Percentiles rank a stretch among this genome's conserved stretches.
Evolutionary conservation across 2,888 invertebrate species (phyloP).

Genomic region (Eudemis profundana): DNA sequence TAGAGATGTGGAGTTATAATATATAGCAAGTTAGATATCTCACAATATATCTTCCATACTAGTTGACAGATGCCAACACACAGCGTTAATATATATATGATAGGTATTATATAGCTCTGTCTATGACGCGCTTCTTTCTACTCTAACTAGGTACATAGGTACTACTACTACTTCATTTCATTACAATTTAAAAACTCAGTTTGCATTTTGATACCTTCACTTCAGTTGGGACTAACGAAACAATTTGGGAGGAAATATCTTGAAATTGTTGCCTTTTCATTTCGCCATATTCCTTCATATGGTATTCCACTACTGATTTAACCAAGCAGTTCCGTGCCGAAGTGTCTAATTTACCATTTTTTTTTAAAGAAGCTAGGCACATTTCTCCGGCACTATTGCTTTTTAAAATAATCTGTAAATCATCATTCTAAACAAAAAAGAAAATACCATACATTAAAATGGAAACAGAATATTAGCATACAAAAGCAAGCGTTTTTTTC

Average conservation of each 20-base stretch:
- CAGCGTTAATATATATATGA: no score
- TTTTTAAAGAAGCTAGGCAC: conserved; percentile 9
- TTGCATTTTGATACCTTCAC: conserved; percentile 6
- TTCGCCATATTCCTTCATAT: conserved; percentile 4
- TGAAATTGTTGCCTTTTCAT: conserved; percentile 5
- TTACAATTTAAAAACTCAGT: no score
- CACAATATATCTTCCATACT: no score
- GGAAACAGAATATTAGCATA: conserved; percentile 3
- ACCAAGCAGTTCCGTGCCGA: conserved; percentile 1
- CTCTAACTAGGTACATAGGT: no score
- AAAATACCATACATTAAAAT: not conserved
- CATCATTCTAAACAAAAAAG: conserved; percentile 9
- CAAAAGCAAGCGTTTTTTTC: no score
- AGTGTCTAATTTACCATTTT: conserved; percentile 13
- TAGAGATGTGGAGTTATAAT: no score
- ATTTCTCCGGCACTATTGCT: conserved; percentile 3
- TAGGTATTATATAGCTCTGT: no score
- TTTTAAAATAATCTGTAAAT: not conserved
- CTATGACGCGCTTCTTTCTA: no score
- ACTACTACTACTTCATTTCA: no score
- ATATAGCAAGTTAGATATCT: no score
- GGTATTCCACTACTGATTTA: conserved; percentile 1
- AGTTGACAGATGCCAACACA: no score
- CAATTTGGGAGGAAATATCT: conserved; percentile 6
- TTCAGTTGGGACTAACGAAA: conserved; percentile 3